phyloP scores from a whole-genome alignment of 2,888 invertebrate genomes.

The Anticlea derivata region DNA sequence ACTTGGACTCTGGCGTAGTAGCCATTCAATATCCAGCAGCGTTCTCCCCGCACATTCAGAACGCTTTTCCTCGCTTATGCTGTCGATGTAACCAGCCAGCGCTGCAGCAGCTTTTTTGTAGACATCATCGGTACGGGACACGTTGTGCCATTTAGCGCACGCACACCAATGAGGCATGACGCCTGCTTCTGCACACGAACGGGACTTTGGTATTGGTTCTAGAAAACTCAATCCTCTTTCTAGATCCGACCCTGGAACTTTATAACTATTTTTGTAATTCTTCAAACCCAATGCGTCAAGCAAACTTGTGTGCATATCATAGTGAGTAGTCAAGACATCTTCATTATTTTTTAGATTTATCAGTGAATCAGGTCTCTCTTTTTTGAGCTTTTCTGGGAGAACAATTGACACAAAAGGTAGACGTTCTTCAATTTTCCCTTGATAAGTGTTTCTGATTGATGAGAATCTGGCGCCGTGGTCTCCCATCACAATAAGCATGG shows the following conservation, averaged over 20 bases:
- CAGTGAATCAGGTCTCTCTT: neutral
- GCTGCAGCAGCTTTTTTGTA: conserved; percentile 83
- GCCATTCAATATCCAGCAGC: neutral
- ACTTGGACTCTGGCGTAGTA: neutral
- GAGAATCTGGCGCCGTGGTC: conserved; percentile 94
- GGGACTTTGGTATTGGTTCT: conserved; percentile 6
- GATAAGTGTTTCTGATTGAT: conserved; percentile 86
- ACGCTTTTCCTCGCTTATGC: conserved; percentile 6
- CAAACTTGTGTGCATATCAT: conserved; percentile 90
- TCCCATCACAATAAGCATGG: conserved; percentile 90
- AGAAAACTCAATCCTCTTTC: conserved; percentile 80
- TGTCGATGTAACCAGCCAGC: conserved; percentile 69
- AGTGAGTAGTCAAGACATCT: conserved; percentile 91
- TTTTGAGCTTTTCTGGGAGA: conserved; percentile 3
- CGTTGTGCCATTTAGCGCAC: conserved; percentile 31
- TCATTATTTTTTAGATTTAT: conserved; percentile 40
- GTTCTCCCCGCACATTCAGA: conserved; percentile 1
- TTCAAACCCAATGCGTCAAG: conserved; percentile 85
- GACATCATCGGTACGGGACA: neutral
- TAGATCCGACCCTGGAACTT: conserved; percentile 74
- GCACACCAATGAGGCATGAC: conserved; percentile 50
- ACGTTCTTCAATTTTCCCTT: conserved; percentile 93
- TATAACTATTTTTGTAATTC: conserved; percentile 56
- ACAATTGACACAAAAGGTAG: conserved; percentile 16
- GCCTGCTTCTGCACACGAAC: conserved; percentile 48